phyloP scores from a whole-genome alignment of 2,888 invertebrate species.

The Anaspis maculata region DNA sequence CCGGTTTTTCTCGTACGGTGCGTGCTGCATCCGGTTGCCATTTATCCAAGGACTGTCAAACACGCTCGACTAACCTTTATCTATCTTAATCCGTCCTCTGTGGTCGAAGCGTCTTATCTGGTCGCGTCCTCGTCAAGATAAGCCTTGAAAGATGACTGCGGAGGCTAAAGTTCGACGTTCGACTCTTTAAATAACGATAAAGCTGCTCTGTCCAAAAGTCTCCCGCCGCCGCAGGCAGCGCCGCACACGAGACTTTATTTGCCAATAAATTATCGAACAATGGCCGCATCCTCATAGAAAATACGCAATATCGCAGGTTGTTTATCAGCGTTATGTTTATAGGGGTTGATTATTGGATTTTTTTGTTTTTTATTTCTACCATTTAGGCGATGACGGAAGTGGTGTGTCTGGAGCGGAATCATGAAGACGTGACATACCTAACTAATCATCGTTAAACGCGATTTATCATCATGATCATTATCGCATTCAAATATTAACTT shows the following conservation, averaged over 20 bases:
- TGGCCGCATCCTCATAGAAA: constrained; percentile 1
- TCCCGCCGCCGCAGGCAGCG: not conserved
- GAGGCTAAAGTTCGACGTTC: constrained; percentile 30
- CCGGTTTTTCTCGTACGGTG: no score
- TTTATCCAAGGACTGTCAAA: constrained; percentile 38
- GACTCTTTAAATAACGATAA: constrained; percentile 25
- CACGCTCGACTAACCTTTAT: constrained; percentile 35
- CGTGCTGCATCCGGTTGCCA: no score
- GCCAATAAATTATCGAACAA: constrained; percentile 11
- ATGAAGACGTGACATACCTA: no score
- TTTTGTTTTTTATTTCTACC: no score
- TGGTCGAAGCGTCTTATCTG: constrained; percentile 33
- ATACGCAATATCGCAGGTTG: constrained; percentile 1
- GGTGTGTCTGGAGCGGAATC: no score
- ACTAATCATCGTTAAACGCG: no score
- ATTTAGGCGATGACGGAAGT: no score
- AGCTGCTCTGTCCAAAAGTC: constrained; percentile 5
- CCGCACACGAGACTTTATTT: constrained; percentile 6
- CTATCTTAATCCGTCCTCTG: constrained; percentile 38
- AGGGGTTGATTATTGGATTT: no score
- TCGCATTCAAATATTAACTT: no score
- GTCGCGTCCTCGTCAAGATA: constrained; percentile 26
- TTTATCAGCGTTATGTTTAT: constrained; percentile 1
- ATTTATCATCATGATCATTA: no score
- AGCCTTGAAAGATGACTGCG: constrained; percentile 26